Percentiles rank a stretch among this genome's conserved stretches.
Evolutionary conservation across 2,113 vertebrate species (phyloP).

Genomic region (Psophia crepitans): DNA sequence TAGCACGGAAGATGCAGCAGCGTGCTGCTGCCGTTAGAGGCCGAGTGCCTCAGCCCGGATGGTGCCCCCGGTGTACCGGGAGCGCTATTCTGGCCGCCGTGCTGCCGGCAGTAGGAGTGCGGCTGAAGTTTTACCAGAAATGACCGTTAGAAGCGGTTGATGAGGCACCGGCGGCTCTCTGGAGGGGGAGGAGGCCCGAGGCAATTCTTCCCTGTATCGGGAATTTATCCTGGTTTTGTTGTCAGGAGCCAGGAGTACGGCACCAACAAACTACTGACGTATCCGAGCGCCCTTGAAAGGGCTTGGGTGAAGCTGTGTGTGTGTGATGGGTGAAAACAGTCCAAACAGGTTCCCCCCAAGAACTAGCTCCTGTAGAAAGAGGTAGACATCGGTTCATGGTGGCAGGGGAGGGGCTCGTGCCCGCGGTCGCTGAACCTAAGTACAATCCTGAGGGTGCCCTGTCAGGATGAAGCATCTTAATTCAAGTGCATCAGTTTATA

Average conservation of each 20-base stretch:
- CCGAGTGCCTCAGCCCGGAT: accelerated
- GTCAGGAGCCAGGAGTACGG: neutral
- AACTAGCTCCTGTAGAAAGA: no score
- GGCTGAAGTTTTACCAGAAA: neutral
- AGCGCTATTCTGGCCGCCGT: accelerated
- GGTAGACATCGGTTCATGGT: no score
- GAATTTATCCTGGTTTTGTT: neutral
- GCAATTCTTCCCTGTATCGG: accelerated
- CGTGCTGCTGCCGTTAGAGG: accelerated
- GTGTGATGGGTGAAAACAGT: neutral
- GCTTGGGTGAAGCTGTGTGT: neutral
- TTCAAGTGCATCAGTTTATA: neutral
- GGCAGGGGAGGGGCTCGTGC: no score
- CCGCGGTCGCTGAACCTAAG: no score
- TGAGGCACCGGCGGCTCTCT: neutral
- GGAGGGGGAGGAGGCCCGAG: neutral
- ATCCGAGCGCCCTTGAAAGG: neutral
- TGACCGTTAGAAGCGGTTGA: accelerated
- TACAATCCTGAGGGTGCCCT: neutral
- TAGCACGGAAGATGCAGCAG: neutral
- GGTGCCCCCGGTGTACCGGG: no score
- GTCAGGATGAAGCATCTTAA: no score
- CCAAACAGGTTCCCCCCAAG: no score
- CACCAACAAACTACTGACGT: neutral
- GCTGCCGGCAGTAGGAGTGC: neutral